Evolutionary conservation across 2,113 vertebrate species (phyloP).

Genomic region (Enhydra lutris): DNA sequence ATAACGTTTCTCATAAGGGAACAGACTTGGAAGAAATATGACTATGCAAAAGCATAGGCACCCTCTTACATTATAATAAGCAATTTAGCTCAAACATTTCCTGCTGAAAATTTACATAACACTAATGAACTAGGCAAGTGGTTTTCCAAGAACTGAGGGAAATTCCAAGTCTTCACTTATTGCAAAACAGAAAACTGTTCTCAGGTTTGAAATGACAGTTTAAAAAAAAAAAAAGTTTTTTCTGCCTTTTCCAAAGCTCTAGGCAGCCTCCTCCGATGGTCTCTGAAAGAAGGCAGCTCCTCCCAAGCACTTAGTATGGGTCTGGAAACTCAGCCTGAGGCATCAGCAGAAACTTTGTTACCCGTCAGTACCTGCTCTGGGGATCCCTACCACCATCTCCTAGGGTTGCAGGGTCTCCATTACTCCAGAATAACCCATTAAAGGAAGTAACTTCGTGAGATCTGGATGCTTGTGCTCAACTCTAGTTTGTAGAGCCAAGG

Average conservation of each 20-base stretch:
- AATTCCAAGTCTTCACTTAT: background rate
- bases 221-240: background rate
- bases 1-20: background rate
- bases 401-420: background rate
- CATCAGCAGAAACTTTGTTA: background rate
- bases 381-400: background rate
- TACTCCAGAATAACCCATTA: background rate
- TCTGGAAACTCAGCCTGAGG: background rate
- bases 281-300: background rate
- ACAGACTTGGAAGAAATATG: background rate
- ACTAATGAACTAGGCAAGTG: background rate
- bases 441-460: background rate
- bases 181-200: background rate
- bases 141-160: conserved; percentile 30
- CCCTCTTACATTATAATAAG: background rate
- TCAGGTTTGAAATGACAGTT: conserved; percentile 4
- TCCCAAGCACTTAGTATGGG: background rate
- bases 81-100: background rate
- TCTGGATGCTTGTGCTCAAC: background rate
- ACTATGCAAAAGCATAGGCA: background rate
- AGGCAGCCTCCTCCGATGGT: background rate
- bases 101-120: conserved; percentile 39
- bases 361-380: background rate
- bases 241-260: background rate
- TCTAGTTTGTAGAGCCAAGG: background rate